Evolutionary conservation across 2,888 invertebrate genomes (phyloP).

Genomic region (Hedya salicella): DNA sequence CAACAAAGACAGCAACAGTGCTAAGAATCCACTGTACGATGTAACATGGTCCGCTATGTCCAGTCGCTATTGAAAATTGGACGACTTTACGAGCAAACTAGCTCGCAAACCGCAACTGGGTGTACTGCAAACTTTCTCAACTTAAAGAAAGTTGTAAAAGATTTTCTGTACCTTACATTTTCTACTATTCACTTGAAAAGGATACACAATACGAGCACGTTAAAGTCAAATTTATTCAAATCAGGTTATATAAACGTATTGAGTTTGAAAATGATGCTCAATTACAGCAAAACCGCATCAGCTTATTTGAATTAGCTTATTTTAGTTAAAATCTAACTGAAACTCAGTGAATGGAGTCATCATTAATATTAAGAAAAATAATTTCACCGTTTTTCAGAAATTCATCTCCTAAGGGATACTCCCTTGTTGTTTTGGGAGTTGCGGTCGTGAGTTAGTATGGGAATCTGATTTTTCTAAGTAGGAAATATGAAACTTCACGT

Average conservation of each 20-base stretch:
- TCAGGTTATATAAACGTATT: not conserved
- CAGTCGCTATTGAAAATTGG: constrained; percentile 24
- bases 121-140: constrained; percentile 1
- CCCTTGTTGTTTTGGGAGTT: too few species aligned
- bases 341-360: too few species aligned
- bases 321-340: too few species aligned
- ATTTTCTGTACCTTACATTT: not conserved
- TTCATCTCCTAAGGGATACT: too few species aligned
- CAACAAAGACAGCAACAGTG: constrained; percentile 46
- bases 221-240: not conserved
- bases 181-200: not conserved
- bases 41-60: constrained; percentile 31
- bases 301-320: too few species aligned
- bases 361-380: too few species aligned
- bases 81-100: constrained; percentile 19
- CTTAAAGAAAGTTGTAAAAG: not conserved
- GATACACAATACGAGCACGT: not conserved
- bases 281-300: too few species aligned
- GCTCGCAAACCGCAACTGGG: not conserved
- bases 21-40: constrained; percentile 49
- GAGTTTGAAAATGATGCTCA: too few species aligned
- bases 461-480: too few species aligned
- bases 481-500: too few species aligned
- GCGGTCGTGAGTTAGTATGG: too few species aligned
- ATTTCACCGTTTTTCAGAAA: too few species aligned